These are phyloP conservation scores for Eumaeus atala DNA, from an alignment of 1,140 invertebrate species.

Conservation along the genomic window DNA sequence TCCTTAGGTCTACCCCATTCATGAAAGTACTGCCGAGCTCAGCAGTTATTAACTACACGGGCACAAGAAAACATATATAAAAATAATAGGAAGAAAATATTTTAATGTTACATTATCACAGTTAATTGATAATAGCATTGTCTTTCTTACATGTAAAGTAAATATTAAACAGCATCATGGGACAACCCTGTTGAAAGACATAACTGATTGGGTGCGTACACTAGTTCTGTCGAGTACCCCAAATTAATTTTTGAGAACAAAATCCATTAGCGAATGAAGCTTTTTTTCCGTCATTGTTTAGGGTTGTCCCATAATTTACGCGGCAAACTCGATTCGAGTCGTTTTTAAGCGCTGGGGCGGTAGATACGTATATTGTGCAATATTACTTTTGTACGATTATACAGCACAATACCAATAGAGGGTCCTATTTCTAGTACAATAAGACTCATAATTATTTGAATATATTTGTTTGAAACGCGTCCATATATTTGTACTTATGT, in stretches of 20 bases:
- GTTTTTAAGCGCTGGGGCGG: slow-evolving; percentile 63
- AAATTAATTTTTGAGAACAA: slow-evolving; percentile 71
- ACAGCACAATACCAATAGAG: neutral
- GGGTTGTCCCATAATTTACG: slow-evolving; percentile 68
- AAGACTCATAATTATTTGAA: slow-evolving; percentile 25
- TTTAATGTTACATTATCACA: too few relatives aligned
- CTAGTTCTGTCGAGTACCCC: slow-evolving; percentile 58
- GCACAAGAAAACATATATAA: too few relatives aligned
- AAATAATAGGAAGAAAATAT: too few relatives aligned
- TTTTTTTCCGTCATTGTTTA: slow-evolving; percentile 64
- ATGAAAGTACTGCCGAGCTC: too few relatives aligned
- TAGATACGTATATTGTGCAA: slow-evolving; percentile 36
- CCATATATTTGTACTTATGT: slow-evolving; percentile 32
- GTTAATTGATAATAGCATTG: too few relatives aligned
- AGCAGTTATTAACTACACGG: too few relatives aligned
- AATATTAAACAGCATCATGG: neutral
- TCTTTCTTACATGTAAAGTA: neutral
- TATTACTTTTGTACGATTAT: slow-evolving; percentile 11
- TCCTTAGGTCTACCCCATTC: too few relatives aligned
- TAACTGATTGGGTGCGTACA: slow-evolving; percentile 57
- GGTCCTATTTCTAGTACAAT: slow-evolving; percentile 19
- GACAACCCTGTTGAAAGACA: slow-evolving; percentile 45
- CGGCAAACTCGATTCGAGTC: slow-evolving; percentile 56
- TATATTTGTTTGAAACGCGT: slow-evolving; percentile 15
- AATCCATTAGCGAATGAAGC: slow-evolving; percentile 67